Evolutionary conservation across 2,797 vertebrate species (phyloP), one percentile per base, ranked within the genome.

Genomic region (Lerista edwardsae): DNA sequence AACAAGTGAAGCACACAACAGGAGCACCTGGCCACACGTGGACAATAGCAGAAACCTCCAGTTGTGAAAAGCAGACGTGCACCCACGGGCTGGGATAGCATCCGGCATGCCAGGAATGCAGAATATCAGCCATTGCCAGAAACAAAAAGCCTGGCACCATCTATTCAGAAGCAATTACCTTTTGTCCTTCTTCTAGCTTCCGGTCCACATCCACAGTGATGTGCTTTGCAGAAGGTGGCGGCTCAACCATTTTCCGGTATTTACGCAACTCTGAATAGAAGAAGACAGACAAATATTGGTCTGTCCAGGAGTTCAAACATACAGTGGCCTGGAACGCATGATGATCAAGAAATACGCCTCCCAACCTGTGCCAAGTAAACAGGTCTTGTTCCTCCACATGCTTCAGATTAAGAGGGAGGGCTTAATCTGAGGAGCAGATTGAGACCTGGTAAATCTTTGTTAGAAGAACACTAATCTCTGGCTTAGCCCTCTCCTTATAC

Each of bases 181-280:
- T 97, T 87, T 99, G 98, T 31, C 98, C 98, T 9, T 98, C 98
- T 64, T 97, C 96, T 85, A 99, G 96, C 88, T 99, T 99, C 86
- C 96, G 97, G 84, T 99, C 97, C 34, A 97, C 97, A 69, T 98
- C 95, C 68, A 12, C 84, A 11, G 97, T 97, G 34, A 97, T 93
- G 25, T 92, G 90, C 17, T 94, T 96, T 5, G 97, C 87, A 3
- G 96, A 94, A 71, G 96, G 96, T 23, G 97, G 96, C 0, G 96
- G 93, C 17, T 97, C 94, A 39, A 97, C 84, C 94, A 98, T 95
- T 86, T 94, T 95, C 91, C 96, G 97, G 92, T 97, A 96, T 83
- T 95, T 97, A 12, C 89, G 93, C 83, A 99, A 75, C 90, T 98
- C 99, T 99, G 93, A 68, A 79, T 87, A 82, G 75, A 86, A 74